Base-by-base conservation (phyloP, 2,113 vertebrate genomes). In the Callithrix jacchus region DNA sequence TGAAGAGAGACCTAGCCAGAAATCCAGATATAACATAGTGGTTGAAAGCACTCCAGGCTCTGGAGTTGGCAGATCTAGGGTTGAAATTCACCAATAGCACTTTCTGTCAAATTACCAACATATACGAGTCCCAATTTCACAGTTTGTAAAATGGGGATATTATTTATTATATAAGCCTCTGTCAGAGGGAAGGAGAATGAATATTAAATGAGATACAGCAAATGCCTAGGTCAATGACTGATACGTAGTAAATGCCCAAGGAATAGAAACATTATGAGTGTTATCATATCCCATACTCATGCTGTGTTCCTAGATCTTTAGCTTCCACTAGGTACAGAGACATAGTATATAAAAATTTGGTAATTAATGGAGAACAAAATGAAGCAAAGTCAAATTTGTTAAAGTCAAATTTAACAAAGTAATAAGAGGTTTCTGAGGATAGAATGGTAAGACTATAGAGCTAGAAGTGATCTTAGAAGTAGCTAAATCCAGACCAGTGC, bases 371-470 rank as follows among this genome's bases (percentile, higher is more conserved):
- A 96, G 85, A 94, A 27, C 9, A 91, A 86, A 87, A 91, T 32
- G 73, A 96, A 79, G 30, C 40, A 80, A 96, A 89, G 85, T 94
- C 70, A 90, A 94, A 68, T 92, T 90, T 84, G 90, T 90, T 94
- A 85, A 96, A 95, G 35, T 23, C 52, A 14, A 14, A 49, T 14
- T 49, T 85, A 84, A 20, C 58, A 94, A 90, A 79, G 27, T 37
- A 77, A 81, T 97, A 79, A 82, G 92, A 76, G 93, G 58, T 81
- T 93, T 42, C 54, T 56, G 37, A 84, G 12, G 18, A 64, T 47
- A 91, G 82, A 76, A 37, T 64, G 52, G 76, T 42, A 91, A 82
- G 82, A 86, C 30, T 40, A 56, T 13, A 83, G 52, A 92, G 14
- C 40, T 74, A 52, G 68, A 82, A 93, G 18, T 5, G 16, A 13